Percentiles rank a stretch among this genome's conserved stretches.
Evolutionary conservation across 2,888 invertebrate species (phyloP).

Genomic region (Trachelus troglodyta): DNA sequence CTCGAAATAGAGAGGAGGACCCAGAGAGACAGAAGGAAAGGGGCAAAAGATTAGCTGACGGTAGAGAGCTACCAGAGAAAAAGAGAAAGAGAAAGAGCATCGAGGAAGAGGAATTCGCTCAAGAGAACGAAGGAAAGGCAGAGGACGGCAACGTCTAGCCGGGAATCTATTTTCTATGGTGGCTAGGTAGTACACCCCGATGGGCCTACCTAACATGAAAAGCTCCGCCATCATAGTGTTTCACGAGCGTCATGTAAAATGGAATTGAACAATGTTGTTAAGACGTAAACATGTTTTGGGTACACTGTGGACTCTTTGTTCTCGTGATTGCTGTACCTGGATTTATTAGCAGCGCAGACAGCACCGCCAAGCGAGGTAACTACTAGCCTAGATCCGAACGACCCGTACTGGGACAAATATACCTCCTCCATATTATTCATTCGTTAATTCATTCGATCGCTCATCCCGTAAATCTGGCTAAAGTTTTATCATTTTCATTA

Average conservation of each 20-base stretch:
- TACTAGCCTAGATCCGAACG: slow-evolving; percentile 14
- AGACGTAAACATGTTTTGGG: slow-evolving; percentile 66
- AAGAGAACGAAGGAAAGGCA: slow-evolving; percentile 22
- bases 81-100: background rate
- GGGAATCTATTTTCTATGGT: slow-evolving; percentile 35
- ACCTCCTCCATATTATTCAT: too few species aligned
- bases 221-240: slow-evolving; percentile 48
- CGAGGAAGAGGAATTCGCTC: background rate
- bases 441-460: too few species aligned
- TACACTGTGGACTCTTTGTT: slow-evolving; percentile 65
- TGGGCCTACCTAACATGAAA: slow-evolving; percentile 48
- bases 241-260: slow-evolving; percentile 62
- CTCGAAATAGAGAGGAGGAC: background rate
- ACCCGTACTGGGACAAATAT: too few species aligned
- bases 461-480: too few species aligned
- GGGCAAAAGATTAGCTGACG: too few species aligned
- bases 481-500: too few species aligned
- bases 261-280: slow-evolving; percentile 66
- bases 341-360: slow-evolving; percentile 63
- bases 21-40: too few species aligned
- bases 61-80: background rate
- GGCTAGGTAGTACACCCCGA: slow-evolving; percentile 40
- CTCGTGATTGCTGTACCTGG: slow-evolving; percentile 65
- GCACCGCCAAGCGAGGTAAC: slow-evolving; percentile 63
- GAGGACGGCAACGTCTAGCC: background rate